Evolutionary conservation across 2,113 vertebrate genomes (phyloP), one percentile per base, ranked within the genome.

Genomic region (Abramis brama): DNA sequence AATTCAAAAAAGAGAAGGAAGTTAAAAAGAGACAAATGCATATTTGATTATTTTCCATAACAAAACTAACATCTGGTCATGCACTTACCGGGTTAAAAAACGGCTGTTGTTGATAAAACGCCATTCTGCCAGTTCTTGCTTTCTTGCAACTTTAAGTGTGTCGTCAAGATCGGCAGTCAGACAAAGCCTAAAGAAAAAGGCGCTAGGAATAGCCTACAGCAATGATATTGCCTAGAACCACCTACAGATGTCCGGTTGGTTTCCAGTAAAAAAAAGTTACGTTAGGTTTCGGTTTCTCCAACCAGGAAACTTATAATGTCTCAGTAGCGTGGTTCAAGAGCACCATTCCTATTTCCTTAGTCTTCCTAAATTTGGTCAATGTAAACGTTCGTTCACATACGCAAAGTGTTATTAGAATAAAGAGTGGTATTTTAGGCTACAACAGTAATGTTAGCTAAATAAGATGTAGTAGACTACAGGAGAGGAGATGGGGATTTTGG

Each of bases 41-140:
- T 36, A 36, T 70, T 21, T 71, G 19, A 39, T 39, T 0, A 2
- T 71, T 68, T 82, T 21, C 7, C 43, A 12, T 27, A 47, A 57
- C 9, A 7, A 73, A 60, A 76, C 12, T 36, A 39, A 59, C 15
- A 21, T 5, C 1, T 27, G 10, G n/a, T 25, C 12, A n/a, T n/a
- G n/a, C n/a, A 82, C 86, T 83, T 85, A 90, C 90, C 64, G 90
- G 90, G 64, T 88, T 91, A 50, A 86, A 88, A 84, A 90, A 90
- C 2, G 90, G 90, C 8, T 88, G 71, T n/a, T 92, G 91, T 27
- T 90, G 86, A 19, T 83, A 80, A 76, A 82, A 85, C 8, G 90
- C 84, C 91, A 92, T 92, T 33, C 47, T 45, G 1, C 15, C 39
- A 68, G 57, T 52, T 50, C 23, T 68, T 10, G n/a, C 30, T 36